Conservation (phyloP, 1,140 invertebrate genomes). For the Drosophila tristis region DNA sequence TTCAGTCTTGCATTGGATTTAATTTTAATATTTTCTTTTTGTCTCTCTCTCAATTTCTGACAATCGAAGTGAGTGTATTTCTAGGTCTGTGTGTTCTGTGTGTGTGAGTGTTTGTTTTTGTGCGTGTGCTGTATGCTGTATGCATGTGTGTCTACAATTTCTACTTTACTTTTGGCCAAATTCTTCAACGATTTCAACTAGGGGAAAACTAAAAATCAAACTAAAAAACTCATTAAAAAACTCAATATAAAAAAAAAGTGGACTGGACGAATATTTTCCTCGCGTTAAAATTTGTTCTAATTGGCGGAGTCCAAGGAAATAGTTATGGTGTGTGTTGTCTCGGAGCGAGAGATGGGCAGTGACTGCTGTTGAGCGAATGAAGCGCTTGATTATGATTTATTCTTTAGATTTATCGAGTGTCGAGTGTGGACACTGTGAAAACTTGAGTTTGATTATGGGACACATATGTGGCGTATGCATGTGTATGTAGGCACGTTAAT, state of each 20-base stretch:
- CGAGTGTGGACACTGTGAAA: constrained; percentile 9
- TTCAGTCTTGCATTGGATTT: not conserved
- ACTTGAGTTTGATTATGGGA: constrained; percentile 37
- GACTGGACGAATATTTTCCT: too few species aligned
- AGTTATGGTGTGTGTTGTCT: too few species aligned
- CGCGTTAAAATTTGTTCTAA: too few species aligned
- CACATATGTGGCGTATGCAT: not conserved
- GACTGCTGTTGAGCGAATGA: constrained; percentile 38
- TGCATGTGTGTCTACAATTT: constrained; percentile 21
- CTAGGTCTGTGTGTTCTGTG: not conserved
- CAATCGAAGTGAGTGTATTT: constrained; percentile 9
- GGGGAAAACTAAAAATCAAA: constrained; percentile 1
- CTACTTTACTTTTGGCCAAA: constrained; percentile 48
- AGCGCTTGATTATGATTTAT: constrained; percentile 48
- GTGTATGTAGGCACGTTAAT: constrained; percentile 15
- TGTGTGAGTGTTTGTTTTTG: constrained; percentile 35
- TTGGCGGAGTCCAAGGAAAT: too few species aligned
- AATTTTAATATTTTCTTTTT: not conserved
- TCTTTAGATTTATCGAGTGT: constrained; percentile 42
- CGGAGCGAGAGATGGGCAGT: constrained; percentile 24
- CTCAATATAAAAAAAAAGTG: too few species aligned
- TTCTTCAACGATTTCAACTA: constrained; percentile 16
- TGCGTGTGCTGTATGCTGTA: constrained; percentile 16
- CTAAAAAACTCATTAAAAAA: not conserved
- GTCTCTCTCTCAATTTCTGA: constrained; percentile 48